Conservation (phyloP, 2,113 vertebrate genomes). For the Campylomormyrus tamandua region DNA sequence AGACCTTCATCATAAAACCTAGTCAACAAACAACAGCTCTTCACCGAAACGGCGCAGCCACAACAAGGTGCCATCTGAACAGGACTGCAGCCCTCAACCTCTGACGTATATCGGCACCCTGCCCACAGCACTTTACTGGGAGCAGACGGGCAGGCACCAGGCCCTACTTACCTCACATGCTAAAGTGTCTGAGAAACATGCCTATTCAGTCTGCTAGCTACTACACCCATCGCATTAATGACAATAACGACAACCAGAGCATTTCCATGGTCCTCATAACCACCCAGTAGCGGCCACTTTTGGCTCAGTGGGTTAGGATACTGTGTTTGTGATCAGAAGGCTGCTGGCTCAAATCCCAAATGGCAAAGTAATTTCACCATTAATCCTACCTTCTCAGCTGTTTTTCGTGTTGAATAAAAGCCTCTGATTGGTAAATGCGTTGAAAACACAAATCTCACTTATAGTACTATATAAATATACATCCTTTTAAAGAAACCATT, state of each 20-base stretch:
- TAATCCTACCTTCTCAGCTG: neutral
- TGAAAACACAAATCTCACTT: neutral
- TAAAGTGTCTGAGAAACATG: neutral
- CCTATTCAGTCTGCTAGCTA: neutral
- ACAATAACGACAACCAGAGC: neutral
- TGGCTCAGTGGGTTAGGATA: neutral
- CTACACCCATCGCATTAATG: neutral
- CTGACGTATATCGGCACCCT: neutral
- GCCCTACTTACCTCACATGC: neutral
- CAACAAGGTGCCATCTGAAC: neutral
- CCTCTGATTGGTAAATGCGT: neutral
- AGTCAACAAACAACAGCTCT: neutral
- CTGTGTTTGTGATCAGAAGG: neutral
- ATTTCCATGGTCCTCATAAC: neutral
- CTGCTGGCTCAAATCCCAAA: neutral
- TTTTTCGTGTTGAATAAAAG: neutral
- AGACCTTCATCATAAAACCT: neutral
- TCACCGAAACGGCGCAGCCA: neutral
- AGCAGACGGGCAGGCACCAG: neutral
- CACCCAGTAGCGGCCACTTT: neutral
- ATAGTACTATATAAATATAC: neutral
- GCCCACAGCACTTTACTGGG: neutral
- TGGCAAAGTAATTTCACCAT: neutral
- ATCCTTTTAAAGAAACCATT: neutral
- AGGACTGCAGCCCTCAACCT: neutral